Conservation (phyloP, 2,797 vertebrate species). For the Crocodylus rhombifer region DNA sequence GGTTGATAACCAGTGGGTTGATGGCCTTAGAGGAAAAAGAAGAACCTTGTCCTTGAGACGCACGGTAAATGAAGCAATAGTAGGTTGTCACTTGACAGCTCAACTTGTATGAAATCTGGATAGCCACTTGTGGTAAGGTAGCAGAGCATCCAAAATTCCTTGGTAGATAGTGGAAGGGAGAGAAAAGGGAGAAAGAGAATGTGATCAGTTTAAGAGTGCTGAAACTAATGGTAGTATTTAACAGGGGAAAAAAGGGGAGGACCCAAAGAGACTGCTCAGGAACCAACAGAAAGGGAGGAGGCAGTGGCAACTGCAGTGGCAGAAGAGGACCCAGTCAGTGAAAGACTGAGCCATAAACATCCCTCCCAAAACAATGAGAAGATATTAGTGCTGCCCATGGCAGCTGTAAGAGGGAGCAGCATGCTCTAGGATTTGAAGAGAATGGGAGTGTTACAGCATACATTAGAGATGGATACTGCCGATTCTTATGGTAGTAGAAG, state of each 20-base stretch:
- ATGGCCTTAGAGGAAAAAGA: neutral
- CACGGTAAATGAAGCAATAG: neutral
- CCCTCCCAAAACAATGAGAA: neutral
- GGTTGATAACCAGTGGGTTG: neutral
- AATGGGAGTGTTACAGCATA: neutral
- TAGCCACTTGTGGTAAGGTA: neutral
- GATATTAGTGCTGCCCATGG: neutral
- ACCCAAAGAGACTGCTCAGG: neutral
- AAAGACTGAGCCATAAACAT: neutral
- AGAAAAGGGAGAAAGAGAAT: neutral
- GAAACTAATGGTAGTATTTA: neutral
- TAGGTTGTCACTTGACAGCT: neutral
- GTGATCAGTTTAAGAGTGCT: neutral
- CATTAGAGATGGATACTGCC: neutral
- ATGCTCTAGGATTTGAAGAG: neutral
- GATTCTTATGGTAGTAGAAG: neutral
- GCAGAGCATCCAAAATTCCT: neutral
- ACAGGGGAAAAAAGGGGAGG: neutral
- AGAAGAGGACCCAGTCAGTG: constrained; percentile 22
- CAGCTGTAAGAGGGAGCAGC: neutral
- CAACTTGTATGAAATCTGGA: neutral
- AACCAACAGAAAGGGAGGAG: neutral
- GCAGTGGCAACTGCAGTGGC: neutral
- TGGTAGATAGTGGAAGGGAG: accelerated
- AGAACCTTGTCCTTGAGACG: neutral